phyloP scores from a whole-genome alignment of 1,140 invertebrate genomes.

The Aphaenogaster ashmeadi region DNA sequence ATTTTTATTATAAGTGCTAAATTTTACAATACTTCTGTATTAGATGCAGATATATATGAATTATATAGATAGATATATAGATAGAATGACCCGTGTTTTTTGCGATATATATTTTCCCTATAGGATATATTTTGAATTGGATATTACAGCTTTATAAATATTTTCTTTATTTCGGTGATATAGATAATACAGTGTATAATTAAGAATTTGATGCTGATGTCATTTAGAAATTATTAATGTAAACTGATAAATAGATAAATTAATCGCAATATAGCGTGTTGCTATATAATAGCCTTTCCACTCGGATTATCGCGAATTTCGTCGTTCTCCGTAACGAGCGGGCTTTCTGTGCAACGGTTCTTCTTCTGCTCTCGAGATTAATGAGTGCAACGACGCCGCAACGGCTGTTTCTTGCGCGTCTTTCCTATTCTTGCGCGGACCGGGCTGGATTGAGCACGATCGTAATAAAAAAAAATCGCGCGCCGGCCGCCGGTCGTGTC shows the following conservation, averaged over 20 bases:
- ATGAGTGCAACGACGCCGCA: constrained; percentile 49
- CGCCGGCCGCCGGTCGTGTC: constrained; percentile 60
- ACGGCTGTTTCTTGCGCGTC: constrained; percentile 61
- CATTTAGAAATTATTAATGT: background rate
- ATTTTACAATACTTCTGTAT: background rate
- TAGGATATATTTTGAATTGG: constrained; percentile 4
- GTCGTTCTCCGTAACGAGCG: constrained; percentile 23
- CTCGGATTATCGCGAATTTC: constrained; percentile 43
- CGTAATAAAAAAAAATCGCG: constrained; percentile 71
- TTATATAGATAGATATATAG: no score
- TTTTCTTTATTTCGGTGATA: constrained; percentile 3
- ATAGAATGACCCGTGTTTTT: background rate
- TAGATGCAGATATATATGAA: background rate
- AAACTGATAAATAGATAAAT: constrained; percentile 26
- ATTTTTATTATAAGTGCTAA: no score
- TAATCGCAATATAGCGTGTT: constrained; percentile 3
- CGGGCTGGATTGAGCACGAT: constrained; percentile 44
- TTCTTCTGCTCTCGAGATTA: constrained; percentile 46
- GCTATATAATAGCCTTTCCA: constrained; percentile 16
- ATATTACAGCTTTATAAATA: background rate
- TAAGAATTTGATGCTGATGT: background rate
- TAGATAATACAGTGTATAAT: background rate
- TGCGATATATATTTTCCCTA: background rate
- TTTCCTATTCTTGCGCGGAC: constrained; percentile 45
- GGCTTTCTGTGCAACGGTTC: constrained; percentile 36